phyloP scores from a whole-genome alignment of 2,113 vertebrate species.

The Cyphomyrus plagiostoma region DNA sequence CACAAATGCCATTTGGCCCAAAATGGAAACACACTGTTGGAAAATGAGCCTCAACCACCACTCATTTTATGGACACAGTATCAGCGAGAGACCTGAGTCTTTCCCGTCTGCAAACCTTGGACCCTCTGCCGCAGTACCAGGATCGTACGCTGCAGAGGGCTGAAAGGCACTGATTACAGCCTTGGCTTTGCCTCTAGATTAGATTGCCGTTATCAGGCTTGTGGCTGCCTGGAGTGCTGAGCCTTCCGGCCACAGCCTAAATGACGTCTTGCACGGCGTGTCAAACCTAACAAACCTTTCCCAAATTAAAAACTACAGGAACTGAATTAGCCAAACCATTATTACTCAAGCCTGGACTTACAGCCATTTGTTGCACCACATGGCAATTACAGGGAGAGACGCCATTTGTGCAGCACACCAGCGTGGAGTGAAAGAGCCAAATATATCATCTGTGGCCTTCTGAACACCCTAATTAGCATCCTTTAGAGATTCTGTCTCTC shows the following conservation, averaged over 20 bases:
- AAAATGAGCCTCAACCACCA: neutral
- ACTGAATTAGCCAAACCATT: neutral
- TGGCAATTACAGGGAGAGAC: neutral
- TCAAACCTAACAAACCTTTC: constrained; percentile 41
- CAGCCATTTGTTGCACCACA: neutral
- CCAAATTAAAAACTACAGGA: constrained; percentile 23
- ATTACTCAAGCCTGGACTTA: neutral
- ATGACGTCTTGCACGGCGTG: constrained; percentile 39
- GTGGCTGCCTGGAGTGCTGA: constrained; percentile 25
- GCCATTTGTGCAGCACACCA: neutral
- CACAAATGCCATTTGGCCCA: neutral
- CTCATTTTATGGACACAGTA: neutral
- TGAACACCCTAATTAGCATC: neutral
- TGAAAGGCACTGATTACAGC: neutral
- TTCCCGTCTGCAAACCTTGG: neutral
- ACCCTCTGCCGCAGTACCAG: neutral
- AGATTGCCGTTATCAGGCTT: constrained; percentile 34
- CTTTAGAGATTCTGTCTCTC: neutral
- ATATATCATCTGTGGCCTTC: neutral
- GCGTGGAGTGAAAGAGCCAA: neutral
- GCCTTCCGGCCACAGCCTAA: constrained; percentile 29
- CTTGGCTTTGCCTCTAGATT: constrained; percentile 31
- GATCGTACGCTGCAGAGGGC: neutral
- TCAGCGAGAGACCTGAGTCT: neutral
- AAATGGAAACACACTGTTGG: neutral